Conservation (phyloP, 2,888 invertebrate genomes). For the Acanthosepion pharaonis region DNA sequence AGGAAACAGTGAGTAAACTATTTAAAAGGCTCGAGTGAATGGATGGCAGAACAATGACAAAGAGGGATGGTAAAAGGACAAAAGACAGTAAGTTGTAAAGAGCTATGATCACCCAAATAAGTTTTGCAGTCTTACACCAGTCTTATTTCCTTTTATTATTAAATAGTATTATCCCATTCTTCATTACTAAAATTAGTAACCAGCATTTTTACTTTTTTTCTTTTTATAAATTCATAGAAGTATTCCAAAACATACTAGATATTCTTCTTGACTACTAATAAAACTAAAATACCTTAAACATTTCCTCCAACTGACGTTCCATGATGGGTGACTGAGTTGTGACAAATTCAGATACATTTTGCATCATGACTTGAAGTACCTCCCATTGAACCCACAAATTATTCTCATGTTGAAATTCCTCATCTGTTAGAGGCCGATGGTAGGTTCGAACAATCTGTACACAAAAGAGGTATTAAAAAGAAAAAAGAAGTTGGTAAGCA, state of each 20-base stretch:
- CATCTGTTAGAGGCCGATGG: conserved; percentile 69
- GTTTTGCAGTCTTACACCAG: no score
- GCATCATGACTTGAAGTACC: conserved; percentile 70
- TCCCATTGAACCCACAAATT: conserved; percentile 70
- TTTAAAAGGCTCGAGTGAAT: no score
- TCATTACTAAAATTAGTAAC: no score
- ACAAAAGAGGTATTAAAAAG: neutral
- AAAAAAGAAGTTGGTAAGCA: neutral
- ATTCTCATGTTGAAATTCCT: conserved; percentile 72
- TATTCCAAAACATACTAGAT: neutral
- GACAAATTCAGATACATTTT: conserved; percentile 73
- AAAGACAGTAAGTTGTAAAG: no score
- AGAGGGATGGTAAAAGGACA: no score
- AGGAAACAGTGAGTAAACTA: no score
- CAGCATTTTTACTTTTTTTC: no score
- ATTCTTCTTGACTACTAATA: neutral
- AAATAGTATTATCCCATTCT: no score
- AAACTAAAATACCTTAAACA: conserved; percentile 58
- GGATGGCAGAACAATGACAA: no score
- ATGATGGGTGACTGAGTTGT: conserved; percentile 73
- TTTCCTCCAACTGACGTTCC: conserved; percentile 65
- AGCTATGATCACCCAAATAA: no score
- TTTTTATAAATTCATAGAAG: neutral
- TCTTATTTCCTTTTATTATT: no score
- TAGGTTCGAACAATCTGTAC: conserved; percentile 71